These are phyloP conservation scores for Cichladusa arquata DNA, from an alignment of 2,113 vertebrate species.

Conservation along the genomic window DNA sequence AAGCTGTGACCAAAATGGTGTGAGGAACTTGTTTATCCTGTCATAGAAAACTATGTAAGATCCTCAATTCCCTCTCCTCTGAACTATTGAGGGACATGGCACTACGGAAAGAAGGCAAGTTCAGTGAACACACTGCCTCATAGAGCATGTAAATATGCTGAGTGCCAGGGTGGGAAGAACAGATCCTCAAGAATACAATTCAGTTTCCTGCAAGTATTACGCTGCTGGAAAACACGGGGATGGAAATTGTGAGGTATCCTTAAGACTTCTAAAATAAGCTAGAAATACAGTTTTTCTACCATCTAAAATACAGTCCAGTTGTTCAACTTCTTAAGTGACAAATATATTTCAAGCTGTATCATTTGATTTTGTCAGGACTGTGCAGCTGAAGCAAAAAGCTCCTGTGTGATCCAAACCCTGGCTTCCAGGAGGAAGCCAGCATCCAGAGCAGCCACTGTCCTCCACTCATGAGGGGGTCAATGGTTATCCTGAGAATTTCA, in stretches of 20 bases:
- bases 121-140: not conserved
- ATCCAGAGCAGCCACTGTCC: not conserved
- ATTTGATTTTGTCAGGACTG: not conserved
- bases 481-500: not conserved
- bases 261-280: not conserved
- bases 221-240: not conserved
- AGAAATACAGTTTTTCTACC: not conserved
- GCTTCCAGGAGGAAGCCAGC: not conserved
- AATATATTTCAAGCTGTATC: accelerated
- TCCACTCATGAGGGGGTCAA: not conserved
- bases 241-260: not conserved
- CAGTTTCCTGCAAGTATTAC: not conserved
- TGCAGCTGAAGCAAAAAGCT: not conserved
- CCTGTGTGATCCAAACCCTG: not conserved
- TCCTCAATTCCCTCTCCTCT: not conserved
- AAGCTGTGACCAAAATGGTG: not conserved
- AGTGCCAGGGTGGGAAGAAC: not conserved
- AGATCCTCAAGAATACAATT: not conserved
- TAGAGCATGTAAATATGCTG: not conserved
- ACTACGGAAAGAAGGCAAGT: not conserved
- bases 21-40: not conserved
- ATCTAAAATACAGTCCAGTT: not conserved
- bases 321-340: not conserved
- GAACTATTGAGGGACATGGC: not conserved
- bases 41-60: not conserved